Percentiles rank a stretch among this genome's conserved stretches.
Evolutionary conservation across 2,113 vertebrate species (phyloP).

Genomic region (Gulo gulo): DNA sequence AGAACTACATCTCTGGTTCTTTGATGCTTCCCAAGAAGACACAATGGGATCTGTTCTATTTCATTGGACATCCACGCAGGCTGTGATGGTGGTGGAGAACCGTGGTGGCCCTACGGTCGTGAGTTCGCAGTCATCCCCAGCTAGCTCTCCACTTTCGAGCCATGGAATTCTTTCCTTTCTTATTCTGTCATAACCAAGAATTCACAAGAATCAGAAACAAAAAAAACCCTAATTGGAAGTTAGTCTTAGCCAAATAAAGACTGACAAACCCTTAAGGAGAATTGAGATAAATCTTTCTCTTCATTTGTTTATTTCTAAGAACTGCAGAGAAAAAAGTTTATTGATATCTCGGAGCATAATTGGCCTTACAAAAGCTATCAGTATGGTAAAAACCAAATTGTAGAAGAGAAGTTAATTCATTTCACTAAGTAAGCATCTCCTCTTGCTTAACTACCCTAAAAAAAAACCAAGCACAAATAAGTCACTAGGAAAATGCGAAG

Average conservation of each 20-base stretch:
- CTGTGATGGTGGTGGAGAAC: neutral
- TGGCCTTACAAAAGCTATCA: neutral
- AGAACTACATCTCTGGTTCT: neutral
- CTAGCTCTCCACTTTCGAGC: neutral
- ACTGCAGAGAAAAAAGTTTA: neutral
- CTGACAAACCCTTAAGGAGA: neutral
- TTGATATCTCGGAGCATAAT: slow-evolving; percentile 8
- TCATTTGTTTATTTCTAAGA: slow-evolving; percentile 34
- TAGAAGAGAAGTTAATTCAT: neutral
- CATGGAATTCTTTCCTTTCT: neutral
- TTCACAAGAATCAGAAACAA: neutral
- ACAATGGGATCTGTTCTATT: neutral
- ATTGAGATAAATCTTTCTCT: neutral
- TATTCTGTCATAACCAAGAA: neutral
- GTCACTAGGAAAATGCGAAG: neutral
- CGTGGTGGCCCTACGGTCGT: neutral
- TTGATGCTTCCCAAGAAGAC: neutral
- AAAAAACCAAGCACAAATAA: neutral
- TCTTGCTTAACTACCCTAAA: neutral
- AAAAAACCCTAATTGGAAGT: neutral
- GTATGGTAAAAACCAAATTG: slow-evolving; percentile 1
- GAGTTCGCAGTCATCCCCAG: neutral
- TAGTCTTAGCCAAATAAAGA: slow-evolving; percentile 20
- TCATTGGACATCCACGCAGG: neutral
- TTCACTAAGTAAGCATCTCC: neutral